Evolutionary conservation across 2,113 vertebrate species (phyloP).

Genomic region (Elgaria multicarinata): DNA sequence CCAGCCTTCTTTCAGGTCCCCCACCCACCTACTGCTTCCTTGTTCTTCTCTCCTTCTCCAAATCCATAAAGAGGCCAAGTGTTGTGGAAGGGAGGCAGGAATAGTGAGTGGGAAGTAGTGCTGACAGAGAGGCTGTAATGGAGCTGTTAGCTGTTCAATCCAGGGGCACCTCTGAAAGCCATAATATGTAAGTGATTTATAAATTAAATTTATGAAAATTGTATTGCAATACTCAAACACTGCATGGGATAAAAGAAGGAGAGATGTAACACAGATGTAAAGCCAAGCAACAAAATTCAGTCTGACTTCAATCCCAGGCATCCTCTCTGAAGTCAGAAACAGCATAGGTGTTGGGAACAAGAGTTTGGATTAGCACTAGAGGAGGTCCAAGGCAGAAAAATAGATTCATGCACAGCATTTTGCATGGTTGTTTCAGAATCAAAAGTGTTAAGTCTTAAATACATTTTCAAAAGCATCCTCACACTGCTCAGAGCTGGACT

Average conservation of each 20-base stretch:
- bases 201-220: constrained; percentile 1
- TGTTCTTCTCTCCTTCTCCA: background rate
- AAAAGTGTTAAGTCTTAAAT: constrained; percentile 14
- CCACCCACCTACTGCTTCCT: background rate
- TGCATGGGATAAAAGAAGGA: background rate
- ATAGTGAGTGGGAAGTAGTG: background rate
- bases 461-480: constrained; percentile 22
- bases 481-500: constrained; percentile 11
- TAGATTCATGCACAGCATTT: background rate
- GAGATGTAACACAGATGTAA: background rate
- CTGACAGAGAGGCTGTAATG: background rate
- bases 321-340: background rate
- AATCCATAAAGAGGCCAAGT: background rate
- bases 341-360: background rate
- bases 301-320: background rate
- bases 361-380: constrained; percentile 35
- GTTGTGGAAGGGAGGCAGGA: background rate
- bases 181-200: background rate
- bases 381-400: constrained; percentile 21
- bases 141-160: background rate
- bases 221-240: background rate
- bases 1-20: background rate
- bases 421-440: constrained; percentile 21
- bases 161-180: background rate
- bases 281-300: background rate